phyloP scores from a whole-genome alignment of 53 echinoderm and acorn worm genomes.

The Paracentrotus lividus region DNA sequence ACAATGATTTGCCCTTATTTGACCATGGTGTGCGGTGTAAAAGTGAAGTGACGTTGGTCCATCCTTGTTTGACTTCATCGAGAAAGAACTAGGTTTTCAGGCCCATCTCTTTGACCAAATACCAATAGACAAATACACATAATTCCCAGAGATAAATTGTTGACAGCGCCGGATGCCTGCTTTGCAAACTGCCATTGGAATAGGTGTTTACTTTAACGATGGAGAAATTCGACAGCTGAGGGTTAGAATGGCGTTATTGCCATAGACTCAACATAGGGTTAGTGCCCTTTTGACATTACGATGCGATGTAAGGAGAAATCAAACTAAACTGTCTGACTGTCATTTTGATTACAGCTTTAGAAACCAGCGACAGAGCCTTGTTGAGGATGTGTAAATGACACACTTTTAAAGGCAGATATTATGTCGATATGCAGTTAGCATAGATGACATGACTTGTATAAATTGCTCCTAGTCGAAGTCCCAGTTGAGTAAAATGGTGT shows the following conservation, averaged over 20 bases:
- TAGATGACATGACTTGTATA: no score
- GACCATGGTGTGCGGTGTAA: slow-evolving; percentile 7
- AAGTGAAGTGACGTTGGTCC: slow-evolving; percentile 5
- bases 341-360: not conserved
- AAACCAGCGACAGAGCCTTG: not conserved
- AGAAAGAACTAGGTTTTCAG: slow-evolving; percentile 38
- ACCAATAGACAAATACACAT: slow-evolving; percentile 40
- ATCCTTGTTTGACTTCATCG: slow-evolving; percentile 27
- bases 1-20: not conserved
- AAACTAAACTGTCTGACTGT: not conserved
- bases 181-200: slow-evolving; percentile 29
- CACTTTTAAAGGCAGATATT: no score
- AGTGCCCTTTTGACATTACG: no score
- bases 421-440: no score
- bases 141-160: slow-evolving; percentile 47
- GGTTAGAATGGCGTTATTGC: no score
- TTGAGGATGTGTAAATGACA: no score
- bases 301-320: not conserved
- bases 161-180: slow-evolving; percentile 12
- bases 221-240: no score
- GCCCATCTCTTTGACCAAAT: slow-evolving; percentile 24
- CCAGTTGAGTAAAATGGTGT: no score
- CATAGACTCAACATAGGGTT: no score
- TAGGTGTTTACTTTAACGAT: slow-evolving; percentile 30
- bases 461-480: no score